Evolutionary conservation across 30 jellyfish, hydroid and myxozoan species (phyloP), one percentile per base, ranked within the genome.

Genomic region (Sanderia malayensis): DNA sequence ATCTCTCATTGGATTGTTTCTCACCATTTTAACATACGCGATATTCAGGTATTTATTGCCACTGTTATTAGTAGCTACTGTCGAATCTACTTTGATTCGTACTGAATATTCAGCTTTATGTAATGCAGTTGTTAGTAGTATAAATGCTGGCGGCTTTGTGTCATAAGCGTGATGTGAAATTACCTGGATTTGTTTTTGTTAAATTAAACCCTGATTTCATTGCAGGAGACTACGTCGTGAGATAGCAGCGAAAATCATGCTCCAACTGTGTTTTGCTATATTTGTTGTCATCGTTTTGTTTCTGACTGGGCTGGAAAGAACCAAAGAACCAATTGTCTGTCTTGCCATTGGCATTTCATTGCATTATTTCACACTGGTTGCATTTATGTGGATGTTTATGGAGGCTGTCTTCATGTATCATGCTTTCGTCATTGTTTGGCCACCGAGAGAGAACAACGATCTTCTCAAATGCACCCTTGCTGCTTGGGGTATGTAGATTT

Each of bases 401-500:
- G 98, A 92, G 58, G 98, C 98, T 1, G 80, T 71, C 25, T 84
- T 92, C 70, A 92, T 92, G 98, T 92, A 82, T 52, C 96, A 92
- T 44, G 98, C 98, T 11, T 92, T 92, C 66, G 98, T 92, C 31
- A 74, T 81, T 70, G 98, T 92, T 19, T 92, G 98, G 98, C 98
- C 98, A 67, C 96, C 98, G 30, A 85, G 94, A 44, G 96, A 92
- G 34, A 94, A 83, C 17, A 94, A 94, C n/a, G 98, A 92, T 67
- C 83, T 92, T 15, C 58, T 70, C 58, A 92, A 85, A 52, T 84
- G 96, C 68, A 13, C 96, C 24, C 74, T 85, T 23, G 87, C 80
- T 63, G 98, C 98, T 33, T 92, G 98, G 98, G 98, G 98, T 92
- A 66, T 45, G 96, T 52, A n/a, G n/a, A n/a, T n/a, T n/a, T n/a